Evolutionary conservation across 1,140 invertebrate species (phyloP).

Genomic region (Lepidotrigona ventralis): DNA sequence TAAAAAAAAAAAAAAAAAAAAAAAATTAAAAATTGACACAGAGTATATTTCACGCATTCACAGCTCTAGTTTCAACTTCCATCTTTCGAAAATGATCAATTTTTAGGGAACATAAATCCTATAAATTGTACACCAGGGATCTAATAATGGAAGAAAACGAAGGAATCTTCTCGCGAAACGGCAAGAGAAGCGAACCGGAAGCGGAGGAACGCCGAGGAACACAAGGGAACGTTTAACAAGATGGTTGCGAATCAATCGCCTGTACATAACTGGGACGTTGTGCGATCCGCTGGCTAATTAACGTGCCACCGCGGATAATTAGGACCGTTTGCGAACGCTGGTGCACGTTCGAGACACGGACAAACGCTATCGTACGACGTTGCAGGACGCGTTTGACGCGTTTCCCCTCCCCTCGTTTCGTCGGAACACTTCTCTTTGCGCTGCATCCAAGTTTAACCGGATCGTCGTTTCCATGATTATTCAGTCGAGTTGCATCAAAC

Average conservation of each 20-base stretch:
- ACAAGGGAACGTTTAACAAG: background rate
- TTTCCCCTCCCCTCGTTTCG: background rate
- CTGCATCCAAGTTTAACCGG: background rate
- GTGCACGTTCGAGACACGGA: background rate
- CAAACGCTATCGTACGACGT: background rate
- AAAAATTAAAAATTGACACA: too few relatives aligned
- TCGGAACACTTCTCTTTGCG: background rate
- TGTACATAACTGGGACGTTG: slow-evolving; percentile 7
- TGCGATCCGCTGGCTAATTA: slow-evolving; percentile 35
- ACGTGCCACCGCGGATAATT: slow-evolving; percentile 30
- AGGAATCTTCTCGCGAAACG: too few relatives aligned
- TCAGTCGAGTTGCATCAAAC: too few relatives aligned
- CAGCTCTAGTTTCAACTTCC: too few relatives aligned
- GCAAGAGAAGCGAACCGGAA: background rate
- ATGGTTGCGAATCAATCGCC: background rate
- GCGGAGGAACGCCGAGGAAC: background rate
- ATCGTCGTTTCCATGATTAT: slow-evolving; percentile 9
- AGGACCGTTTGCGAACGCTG: slow-evolving; percentile 18
- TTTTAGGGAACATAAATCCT: too few relatives aligned
- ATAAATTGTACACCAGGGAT: too few relatives aligned
- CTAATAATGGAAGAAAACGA: background rate
- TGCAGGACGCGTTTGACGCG: background rate
- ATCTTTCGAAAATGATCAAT: too few relatives aligned
- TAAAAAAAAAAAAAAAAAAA: too few relatives aligned
- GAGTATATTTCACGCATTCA: too few relatives aligned